Conservation (phyloP, 2,113 vertebrate species). For the Thymallus thymallus region DNA sequence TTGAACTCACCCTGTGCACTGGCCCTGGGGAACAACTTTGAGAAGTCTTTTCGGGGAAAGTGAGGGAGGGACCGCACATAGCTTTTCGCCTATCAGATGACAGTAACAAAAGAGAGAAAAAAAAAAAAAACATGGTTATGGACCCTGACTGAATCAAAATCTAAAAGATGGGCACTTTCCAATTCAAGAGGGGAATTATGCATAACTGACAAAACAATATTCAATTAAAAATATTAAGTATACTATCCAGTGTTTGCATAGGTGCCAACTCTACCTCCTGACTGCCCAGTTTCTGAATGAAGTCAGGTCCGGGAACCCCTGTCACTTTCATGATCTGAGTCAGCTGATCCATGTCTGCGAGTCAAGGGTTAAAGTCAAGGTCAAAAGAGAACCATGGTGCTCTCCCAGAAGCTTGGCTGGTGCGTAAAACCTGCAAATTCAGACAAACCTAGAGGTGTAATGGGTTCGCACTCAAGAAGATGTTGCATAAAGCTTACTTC, state of each 20-base stretch:
- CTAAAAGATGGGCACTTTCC: too few species aligned
- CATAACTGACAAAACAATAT: too few species aligned
- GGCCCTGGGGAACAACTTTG: conserved; percentile 82
- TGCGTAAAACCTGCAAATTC: too few species aligned
- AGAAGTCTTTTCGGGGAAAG: conserved; percentile 90
- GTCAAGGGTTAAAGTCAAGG: conserved; percentile 65
- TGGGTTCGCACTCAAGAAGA: too few species aligned
- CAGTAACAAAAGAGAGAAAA: conserved; percentile 10
- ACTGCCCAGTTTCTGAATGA: conserved; percentile 90
- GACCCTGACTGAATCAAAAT: background rate
- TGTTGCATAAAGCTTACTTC: too few species aligned
- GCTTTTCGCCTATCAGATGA: conserved; percentile 80
- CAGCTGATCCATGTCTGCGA: conserved; percentile 90
- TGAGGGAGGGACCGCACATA: conserved; percentile 85
- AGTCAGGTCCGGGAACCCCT: conserved; percentile 88
- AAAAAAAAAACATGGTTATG: background rate
- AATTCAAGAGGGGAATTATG: too few species aligned
- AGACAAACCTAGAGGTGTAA: too few species aligned
- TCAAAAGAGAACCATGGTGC: background rate
- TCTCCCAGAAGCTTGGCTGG: too few species aligned
- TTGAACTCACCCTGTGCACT: conserved; percentile 79
- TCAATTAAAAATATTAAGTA: too few species aligned
- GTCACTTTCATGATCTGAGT: conserved; percentile 94
- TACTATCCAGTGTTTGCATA: too few species aligned
- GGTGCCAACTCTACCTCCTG: conserved; percentile 74